Evolutionary conservation across 2,113 vertebrate species (phyloP), one percentile per base, ranked within the genome.

Genomic region (Hemichromis elongatus): DNA sequence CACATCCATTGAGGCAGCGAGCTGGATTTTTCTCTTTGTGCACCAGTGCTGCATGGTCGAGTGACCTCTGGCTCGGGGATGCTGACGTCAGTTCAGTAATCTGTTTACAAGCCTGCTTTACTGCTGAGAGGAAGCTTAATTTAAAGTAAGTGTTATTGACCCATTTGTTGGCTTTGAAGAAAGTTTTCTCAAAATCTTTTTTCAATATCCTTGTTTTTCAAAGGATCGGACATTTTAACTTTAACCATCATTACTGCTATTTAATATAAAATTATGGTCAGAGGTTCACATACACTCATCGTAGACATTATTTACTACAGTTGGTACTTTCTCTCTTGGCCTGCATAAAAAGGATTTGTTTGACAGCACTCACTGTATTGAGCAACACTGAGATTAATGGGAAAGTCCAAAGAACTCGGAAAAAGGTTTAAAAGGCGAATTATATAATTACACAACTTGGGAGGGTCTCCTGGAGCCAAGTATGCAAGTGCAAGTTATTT

Each of bases 1-100:
- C 92, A 90, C 81, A 92, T 90, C 79, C 28, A 90, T 88, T 92
- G 77, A 80, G 83, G 73, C 50, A 21, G 54, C 52, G 55, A 56
- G 55, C 83, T 35, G 73, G 93, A 90, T 88, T 86, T 81, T 92
- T 91, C 88, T 89, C 88, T 92, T 92, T 94, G 91, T 94, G 63
- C 40, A 16, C 66, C 45, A 77, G 77, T 56, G 70, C 85, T 87
- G 83, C 61, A 66, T 81, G 82, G 66, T 83, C 84, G 86, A 85
- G 45, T 86, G 82, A 86, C 82, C 45, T 54, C 13, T 54, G 61
- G 75, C 85, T 78, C 83, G 28, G 54, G 79, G 56, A 56, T 77
- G 28, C 40, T 86, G 40, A 89, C 53, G 24, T 86, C 77, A 87
- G 24, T 63, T 80, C 68, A 79, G 26, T 88, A 82, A 88, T 88